phyloP scores from a whole-genome alignment of 2,113 vertebrate species.

The Rhineura floridana region DNA sequence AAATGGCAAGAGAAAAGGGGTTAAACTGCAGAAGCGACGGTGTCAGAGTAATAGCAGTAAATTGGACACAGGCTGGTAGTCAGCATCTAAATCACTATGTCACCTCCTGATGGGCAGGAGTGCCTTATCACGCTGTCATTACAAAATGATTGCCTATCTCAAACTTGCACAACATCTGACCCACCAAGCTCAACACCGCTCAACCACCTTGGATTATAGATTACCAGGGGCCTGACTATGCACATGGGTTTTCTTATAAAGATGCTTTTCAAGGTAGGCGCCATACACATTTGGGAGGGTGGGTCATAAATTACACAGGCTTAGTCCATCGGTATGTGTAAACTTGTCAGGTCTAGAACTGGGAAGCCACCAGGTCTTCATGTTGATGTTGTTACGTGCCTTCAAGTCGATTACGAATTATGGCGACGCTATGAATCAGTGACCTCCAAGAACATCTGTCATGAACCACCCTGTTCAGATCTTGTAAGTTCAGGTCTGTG shows the following conservation, averaged over 20 bases:
- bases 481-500: too few species aligned
- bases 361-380: too few species aligned
- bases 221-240: background rate
- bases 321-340: background rate
- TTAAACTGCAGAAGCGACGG: background rate
- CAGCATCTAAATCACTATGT: background rate
- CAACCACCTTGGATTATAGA: background rate
- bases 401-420: too few species aligned
- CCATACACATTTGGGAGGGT: background rate
- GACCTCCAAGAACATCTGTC: too few species aligned
- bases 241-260: background rate
- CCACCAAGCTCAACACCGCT: background rate
- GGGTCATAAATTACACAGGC: background rate
- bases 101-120: background rate
- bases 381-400: too few species aligned
- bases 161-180: background rate
- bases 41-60: conserved; percentile 11
- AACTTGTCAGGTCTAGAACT: background rate
- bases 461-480: too few species aligned
- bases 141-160: background rate
- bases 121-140: background rate
- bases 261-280: background rate
- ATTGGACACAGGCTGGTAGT: conserved; percentile 20
- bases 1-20: background rate
- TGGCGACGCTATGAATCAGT: too few species aligned